These are phyloP conservation scores for Falcaria lacertinaria DNA, from an alignment of 2,888 invertebrate genomes.

Conservation along the genomic window DNA sequence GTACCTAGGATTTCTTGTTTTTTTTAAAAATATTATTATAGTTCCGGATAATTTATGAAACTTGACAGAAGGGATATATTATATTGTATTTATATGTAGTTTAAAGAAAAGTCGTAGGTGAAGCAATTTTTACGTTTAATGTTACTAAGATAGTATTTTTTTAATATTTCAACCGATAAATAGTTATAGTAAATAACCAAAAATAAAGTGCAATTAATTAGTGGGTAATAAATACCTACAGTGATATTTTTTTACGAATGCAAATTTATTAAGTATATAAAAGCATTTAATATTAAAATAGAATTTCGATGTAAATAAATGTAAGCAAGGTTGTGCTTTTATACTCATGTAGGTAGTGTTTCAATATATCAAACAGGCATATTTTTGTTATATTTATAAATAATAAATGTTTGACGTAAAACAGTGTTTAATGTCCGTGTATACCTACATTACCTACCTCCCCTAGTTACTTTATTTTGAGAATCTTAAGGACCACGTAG, in stretches of 20 bases:
- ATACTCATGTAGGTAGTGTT: neutral
- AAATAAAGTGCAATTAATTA: neutral
- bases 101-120: no score
- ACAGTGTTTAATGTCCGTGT: neutral
- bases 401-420: neutral
- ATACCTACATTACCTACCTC: no score
- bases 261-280: neutral
- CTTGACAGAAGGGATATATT: no score
- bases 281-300: neutral
- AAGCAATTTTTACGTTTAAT: no score
- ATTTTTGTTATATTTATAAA: neutral
- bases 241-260: neutral
- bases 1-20: no score
- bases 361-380: neutral
- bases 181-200: neutral
- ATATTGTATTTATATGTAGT: no score
- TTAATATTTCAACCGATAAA: neutral
- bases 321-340: no score
- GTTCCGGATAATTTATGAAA: no score
- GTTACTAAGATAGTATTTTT: neutral
- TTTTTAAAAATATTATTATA: no score
- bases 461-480: no score
- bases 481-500: no score
- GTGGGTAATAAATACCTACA: neutral
- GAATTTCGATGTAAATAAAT: neutral